Conservation (phyloP, 2,113 vertebrate species). For the Hypocryptadius cinnamomeus region DNA sequence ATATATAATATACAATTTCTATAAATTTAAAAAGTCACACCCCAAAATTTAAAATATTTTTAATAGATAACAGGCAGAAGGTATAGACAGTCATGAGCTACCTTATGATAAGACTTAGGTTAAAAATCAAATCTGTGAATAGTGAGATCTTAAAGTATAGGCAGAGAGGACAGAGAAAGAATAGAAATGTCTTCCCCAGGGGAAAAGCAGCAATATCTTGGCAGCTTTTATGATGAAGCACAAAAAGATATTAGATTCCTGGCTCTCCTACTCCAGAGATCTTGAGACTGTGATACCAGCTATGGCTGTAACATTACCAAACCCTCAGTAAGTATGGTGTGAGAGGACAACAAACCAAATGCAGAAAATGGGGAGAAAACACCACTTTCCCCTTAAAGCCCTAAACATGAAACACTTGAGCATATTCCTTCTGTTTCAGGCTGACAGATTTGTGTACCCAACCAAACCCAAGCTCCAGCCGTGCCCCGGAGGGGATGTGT, state of each 20-base stretch:
- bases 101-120: not conserved
- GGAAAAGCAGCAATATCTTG: not conserved
- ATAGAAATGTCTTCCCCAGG: not conserved
- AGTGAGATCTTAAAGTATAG: not conserved
- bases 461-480: fast-evolving
- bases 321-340: not conserved
- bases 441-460: not conserved
- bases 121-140: not conserved
- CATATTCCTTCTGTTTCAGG: not conserved
- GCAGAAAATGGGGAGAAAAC: not conserved
- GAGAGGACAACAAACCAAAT: not conserved
- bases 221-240: not conserved
- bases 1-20: not conserved
- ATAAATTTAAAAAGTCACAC: not conserved
- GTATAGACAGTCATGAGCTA: not conserved
- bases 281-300: not conserved
- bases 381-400: not conserved
- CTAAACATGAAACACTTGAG: not conserved
- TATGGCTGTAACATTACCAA: not conserved
- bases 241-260: not conserved
- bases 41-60: not conserved
- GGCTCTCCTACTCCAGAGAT: not conserved
- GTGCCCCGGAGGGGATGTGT: fast-evolving
- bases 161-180: not conserved
- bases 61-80: not conserved